Base-by-base conservation (phyloP, 2,888 invertebrate genomes). In the Nectonema munidae region DNA sequence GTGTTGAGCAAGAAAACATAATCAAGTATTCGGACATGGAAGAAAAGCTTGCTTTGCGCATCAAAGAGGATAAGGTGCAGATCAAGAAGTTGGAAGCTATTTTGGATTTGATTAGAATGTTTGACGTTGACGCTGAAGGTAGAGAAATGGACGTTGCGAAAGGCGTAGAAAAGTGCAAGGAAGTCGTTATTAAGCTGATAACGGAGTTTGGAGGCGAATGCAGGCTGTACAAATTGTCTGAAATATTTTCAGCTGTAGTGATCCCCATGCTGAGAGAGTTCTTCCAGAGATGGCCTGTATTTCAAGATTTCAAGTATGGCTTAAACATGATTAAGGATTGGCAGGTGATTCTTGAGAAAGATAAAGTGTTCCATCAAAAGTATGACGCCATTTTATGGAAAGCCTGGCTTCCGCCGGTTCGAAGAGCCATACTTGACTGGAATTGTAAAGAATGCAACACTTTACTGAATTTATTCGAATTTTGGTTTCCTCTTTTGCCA, bases 401-500 rank as follows among this genome's bases (percentile, higher is more conserved):
- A 50, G 68, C 71, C 43, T 75, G 75, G 67, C 67, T 79, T 59
- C 76, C 77, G 13, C 63, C 65, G 42, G 61, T 81, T 43, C 64
- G 71, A 46, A 60, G 62, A 29, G 68, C 69, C 30, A 64, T 69
- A 64, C 66, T 70, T 69, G 55, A 64, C 2, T 86, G 86, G 86
- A 68, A 70, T 51, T 73, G 76, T 0, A 67, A 76, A 39, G 39
- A 44, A n/a, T 71, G 72, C 29, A 69, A 68, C 14, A 62, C 67
- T 0, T 64, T 89, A 64, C 66, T 77, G 2, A 66, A 64, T 11
- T 57, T 83, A 1, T 52, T 89, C 17, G 68, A 71, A 45, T 59
- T 63, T 3, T 95, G 89, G 86, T 61, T 64, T 39, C 66, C 66
- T 0, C 54, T 74, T 1, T 54, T 77, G 39, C 76, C 86, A 0